Evolutionary conservation across 23 tunicate species (phyloP), one percentile per base, ranked within the genome.

Genomic region (Oikopleura dioica): DNA sequence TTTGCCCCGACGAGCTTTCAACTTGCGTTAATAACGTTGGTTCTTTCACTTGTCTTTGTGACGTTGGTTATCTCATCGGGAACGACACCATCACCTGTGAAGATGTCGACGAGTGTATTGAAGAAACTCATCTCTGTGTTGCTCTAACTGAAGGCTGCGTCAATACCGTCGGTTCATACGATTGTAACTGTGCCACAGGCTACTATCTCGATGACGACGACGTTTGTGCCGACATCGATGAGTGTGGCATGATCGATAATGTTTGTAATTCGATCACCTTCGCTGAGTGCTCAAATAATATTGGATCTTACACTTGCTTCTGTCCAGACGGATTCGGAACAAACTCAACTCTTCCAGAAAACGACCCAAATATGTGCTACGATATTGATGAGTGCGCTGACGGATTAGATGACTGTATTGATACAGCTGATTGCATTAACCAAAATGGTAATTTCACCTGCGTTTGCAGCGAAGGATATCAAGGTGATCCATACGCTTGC

Each of bases 21-120:
- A 77, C 68, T 35, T 77, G 79, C 31, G 36, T 51, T 32, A 38
- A 77, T 35, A 50, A 26, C 36, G 79, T 30, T 59, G 79, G 79
- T 1, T 51, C 35, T 2, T 77, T 29, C 36, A 77, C 69, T 35
- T 77, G 79, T 63, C 24, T 35, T 12, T 77, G 79, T 31, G 35
- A 44, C 28, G 5, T 23, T 32, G 79, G 79, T 32, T 77, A 77
- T 44, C 21, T 9, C 21, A 9, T 21, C 55, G 55, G 21, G 21
- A 21, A 44, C 21, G 55, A 44, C 21, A 21, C 9, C 9, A 44
- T 9, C 21, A 44, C 21, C 55, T 44, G 55, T 44, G 21, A 9
- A 9, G 21, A 44, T 44, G 21, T 44, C 21, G 21, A 44, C 55
- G 55, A 44, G 55, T 44, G 55, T 44, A 21, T 9, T 9, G 21